Evolutionary conservation across 2,888 invertebrate genomes (phyloP), one percentile per base, ranked within the genome.

Genomic region (Tetragonisca angustula): DNA sequence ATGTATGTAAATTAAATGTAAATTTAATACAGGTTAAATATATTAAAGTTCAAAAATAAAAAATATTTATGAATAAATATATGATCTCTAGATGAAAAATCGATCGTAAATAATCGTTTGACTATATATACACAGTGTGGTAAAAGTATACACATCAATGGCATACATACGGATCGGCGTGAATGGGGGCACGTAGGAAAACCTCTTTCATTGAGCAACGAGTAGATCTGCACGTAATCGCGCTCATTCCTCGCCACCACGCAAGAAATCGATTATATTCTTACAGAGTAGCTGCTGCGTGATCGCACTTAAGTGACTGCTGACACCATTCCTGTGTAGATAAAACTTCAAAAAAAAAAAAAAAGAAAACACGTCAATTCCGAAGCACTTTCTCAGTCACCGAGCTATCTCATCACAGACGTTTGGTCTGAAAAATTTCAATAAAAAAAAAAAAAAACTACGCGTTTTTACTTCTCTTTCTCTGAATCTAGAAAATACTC

Each of bases 211-310:
- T 85, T 77, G 85, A 76, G 85, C 85, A 85, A 86, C 71, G 21
- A 32, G 17, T 67, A 67, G 59, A 36, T 59, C 27, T 5, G 21
- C 49, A 59, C 62, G 80, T 83, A 85, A 86, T 85, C 79, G 77
- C 67, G 65, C 61, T 68, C 62, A 68, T 71, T 84, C 24, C 68
- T 5, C 32, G 19, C 19, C 62, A 79, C 74, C 68, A 62, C 71
- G 81, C 76, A 74, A 81, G 76, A 68, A 81, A 81, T 79, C 81
- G 76, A 86, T 85, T 86, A 76, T 76, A 82, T 82, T 79, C 85
- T 65, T 67, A 67, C 54, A 61, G 64, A 64, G 76, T 85, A 36
- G 56, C 11, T 21, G 76, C 76, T 76, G 67, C 86, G 84, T 86
- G 85, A 84, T 73, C 73, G 76, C 49, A 79, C 78, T 81, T 76